Evolutionary conservation across 1,140 invertebrate species (phyloP).

Genomic region (Stegodyphus mimosarum): DNA sequence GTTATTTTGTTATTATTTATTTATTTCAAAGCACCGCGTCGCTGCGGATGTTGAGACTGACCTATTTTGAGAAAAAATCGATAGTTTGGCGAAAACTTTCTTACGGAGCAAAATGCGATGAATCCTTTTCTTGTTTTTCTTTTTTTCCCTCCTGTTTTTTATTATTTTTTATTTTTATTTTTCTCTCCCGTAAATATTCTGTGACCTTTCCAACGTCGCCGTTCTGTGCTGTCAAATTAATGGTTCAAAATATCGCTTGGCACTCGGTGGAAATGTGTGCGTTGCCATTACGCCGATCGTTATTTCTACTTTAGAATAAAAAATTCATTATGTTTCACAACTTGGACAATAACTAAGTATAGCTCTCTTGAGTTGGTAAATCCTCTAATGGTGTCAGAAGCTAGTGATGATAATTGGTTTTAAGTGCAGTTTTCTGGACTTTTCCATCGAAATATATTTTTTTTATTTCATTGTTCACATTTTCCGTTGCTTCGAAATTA

Average conservation of each 20-base stretch:
- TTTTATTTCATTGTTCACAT: too few species aligned
- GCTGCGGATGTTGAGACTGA: slow-evolving; percentile 21
- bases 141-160: neutral
- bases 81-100: slow-evolving; percentile 54
- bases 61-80: slow-evolving; percentile 52
- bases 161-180: neutral
- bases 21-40: slow-evolving; percentile 22
- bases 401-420: too few species aligned
- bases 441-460: too few species aligned
- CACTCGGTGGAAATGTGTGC: slow-evolving; percentile 18
- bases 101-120: slow-evolving; percentile 36
- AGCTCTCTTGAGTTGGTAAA: too few species aligned
- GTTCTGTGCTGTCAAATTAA: slow-evolving; percentile 42
- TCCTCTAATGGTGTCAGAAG: too few species aligned
- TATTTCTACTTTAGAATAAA: slow-evolving; percentile 26
- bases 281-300: slow-evolving; percentile 23
- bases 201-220: slow-evolving; percentile 21
- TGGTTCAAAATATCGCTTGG: slow-evolving; percentile 43
- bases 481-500: too few species aligned
- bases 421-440: too few species aligned
- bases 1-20: slow-evolving; percentile 17
- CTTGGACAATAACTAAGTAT: neutral
- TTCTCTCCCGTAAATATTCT: slow-evolving; percentile 39
- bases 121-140: slow-evolving; percentile 12
- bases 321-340: neutral